Percentiles rank a stretch among this genome's conserved stretches.
Evolutionary conservation across 2,113 vertebrate genomes (phyloP).

Genomic region (Brienomyrus brachyistius): DNA sequence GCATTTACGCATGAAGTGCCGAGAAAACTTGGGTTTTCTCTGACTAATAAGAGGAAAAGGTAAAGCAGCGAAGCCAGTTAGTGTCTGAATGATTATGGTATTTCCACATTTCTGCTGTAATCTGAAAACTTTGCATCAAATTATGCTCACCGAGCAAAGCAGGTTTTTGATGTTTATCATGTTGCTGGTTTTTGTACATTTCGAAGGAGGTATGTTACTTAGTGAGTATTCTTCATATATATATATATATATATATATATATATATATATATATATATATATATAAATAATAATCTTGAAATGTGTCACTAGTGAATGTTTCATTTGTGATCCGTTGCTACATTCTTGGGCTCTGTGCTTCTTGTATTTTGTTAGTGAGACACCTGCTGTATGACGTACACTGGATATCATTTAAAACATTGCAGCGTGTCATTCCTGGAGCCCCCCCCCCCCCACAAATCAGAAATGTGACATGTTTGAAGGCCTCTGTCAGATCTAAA

Average conservation of each 20-base stretch:
- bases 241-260: too few relatives aligned
- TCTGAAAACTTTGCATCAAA: neutral
- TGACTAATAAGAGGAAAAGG: neutral
- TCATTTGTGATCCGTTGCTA: neutral
- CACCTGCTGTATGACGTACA: neutral
- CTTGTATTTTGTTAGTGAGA: neutral
- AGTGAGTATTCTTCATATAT: neutral
- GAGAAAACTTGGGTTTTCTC: neutral
- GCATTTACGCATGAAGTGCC: neutral
- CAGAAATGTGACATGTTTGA: neutral
- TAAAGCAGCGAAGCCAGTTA: too few relatives aligned
- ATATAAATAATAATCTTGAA: neutral
- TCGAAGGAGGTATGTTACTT: neutral
- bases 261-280: too few relatives aligned
- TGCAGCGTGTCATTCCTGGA: neutral
- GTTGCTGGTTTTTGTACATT: neutral
- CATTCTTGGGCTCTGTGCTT: neutral
- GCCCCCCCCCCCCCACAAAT: neutral
- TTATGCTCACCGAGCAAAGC: neutral
- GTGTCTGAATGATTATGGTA: neutral
- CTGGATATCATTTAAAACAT: neutral
- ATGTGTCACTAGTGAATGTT: neutral
- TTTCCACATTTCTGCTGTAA: neutral
- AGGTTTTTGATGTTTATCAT: neutral
- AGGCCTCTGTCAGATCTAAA: neutral